phyloP scores from a whole-genome alignment of 2,113 vertebrate species.

The Aptenodytes patagonicus region DNA sequence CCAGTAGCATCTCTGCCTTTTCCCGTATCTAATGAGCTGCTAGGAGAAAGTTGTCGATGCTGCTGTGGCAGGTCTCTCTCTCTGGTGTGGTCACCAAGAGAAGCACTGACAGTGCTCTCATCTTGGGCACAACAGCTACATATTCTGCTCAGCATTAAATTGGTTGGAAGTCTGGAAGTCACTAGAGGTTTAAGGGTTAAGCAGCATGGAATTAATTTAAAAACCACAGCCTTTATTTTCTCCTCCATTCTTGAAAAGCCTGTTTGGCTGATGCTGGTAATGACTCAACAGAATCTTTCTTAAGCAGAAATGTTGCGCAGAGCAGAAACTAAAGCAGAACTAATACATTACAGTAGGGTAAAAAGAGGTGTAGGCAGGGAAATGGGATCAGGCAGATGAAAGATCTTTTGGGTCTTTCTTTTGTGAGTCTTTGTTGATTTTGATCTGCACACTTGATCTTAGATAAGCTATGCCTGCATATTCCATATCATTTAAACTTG shows the following conservation, averaged over 20 bases:
- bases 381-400: conserved; percentile 37
- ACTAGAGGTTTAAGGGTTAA: conserved; percentile 56
- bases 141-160: not conserved
- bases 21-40: not conserved
- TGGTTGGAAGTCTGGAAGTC: not conserved
- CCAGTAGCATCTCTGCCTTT: not conserved
- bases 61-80: not conserved
- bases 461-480: conserved; percentile 4
- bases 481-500: not conserved
- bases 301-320: conserved; percentile 13
- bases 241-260: conserved; percentile 66
- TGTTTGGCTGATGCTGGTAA: conserved; percentile 59
- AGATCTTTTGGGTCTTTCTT: conserved; percentile 30
- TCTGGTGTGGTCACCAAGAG: not conserved
- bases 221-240: conserved; percentile 66
- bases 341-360: not conserved
- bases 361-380: conserved; percentile 45
- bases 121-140: not conserved
- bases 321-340: conserved; percentile 52
- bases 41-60: not conserved
- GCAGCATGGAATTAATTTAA: conserved; percentile 38
- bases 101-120: not conserved
- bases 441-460: not conserved
- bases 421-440: conserved; percentile 43
- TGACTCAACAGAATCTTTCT: conserved; percentile 68